Evolutionary conservation across 2,113 vertebrate genomes (phyloP), one percentile per base, ranked within the genome.

Genomic region (Paramisgurnus dabryanus): DNA sequence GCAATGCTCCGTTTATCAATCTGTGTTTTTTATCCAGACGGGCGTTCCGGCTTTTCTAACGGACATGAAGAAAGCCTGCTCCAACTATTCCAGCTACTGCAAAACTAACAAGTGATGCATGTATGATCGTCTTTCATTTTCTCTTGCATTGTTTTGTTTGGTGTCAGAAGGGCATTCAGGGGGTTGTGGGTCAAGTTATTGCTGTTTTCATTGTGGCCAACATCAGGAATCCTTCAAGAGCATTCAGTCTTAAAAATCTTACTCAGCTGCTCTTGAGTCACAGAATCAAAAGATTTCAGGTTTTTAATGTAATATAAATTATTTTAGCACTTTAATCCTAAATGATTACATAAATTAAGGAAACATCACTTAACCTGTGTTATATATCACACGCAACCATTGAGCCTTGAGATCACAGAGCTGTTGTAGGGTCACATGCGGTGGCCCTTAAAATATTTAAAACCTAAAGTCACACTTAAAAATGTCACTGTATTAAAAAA

Each of bases 31-130:
- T 12, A 74, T 17, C 57, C 94, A 98, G 97, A 96, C 79, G 0
- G 96, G 95, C 0, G 94, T 97, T 17, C 95, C 96, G 40, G 86
- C 83, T 57, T 97, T 98, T 87, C 80, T 99, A 61, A 93, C 91
- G 0, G 93, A 96, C 86, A 88, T 97, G 89, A 90, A 91, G 71
- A 94, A 94, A 84, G 97, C 97, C 82, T 98, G 96, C 85, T 67
- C 12, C 75, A 91, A 78, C 49, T 97, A 96, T 18, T n/a, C 55
- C 17, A 58, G n/a, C 57, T 89, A 85, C 90, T 85, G 87, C 83
- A 88, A 80, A 80, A 80, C 76, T 76, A 80, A 57, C 73, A 91
- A 92, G 67, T 93, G 86, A 93, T 4, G 63, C 34, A n/a, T 13
- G 1, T 5, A 11, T 22, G 6, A 3, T 2, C 12, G 3, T 71